These are phyloP conservation scores for Columba livia DNA, from an alignment of 2,113 vertebrate species.

Conservation along the genomic window DNA sequence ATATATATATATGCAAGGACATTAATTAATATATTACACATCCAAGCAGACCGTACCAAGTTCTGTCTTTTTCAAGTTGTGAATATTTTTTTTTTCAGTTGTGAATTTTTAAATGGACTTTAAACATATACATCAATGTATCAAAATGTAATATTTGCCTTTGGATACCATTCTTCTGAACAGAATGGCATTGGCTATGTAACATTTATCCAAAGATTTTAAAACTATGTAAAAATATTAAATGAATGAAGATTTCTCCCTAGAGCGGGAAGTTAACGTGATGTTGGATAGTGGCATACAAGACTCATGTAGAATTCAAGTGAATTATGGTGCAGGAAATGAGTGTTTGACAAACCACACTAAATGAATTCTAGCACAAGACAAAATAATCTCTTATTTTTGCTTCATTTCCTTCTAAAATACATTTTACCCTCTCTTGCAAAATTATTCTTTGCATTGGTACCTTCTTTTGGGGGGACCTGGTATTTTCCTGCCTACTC, in stretches of 20 bases:
- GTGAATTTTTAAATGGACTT: not conserved
- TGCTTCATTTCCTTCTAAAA: not conserved
- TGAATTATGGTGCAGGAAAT: not conserved
- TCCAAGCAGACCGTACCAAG: not conserved
- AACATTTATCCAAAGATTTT: not conserved
- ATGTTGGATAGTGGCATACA: not conserved
- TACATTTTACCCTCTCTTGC: not conserved
- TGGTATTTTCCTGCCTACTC: not conserved
- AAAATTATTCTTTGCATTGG: not conserved
- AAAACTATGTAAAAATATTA: not conserved
- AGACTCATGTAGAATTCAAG: not conserved
- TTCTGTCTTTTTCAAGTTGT: not conserved
- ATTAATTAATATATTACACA: not conserved
- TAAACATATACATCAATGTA: not conserved
- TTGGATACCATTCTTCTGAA: not conserved
- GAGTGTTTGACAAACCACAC: not conserved
- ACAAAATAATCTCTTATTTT: not conserved
- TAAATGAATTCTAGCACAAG: not conserved
- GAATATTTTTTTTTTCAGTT: not conserved
- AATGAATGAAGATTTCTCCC: not conserved
- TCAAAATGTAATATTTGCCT: not conserved
- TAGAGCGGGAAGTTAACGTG: not conserved
- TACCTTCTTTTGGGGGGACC: not conserved
- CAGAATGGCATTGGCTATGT: not conserved
- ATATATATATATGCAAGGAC: not conserved